Evolutionary conservation across 2,113 vertebrate species (phyloP), one percentile per base, ranked within the genome.

Genomic region (Phylloscopus whistleri): DNA sequence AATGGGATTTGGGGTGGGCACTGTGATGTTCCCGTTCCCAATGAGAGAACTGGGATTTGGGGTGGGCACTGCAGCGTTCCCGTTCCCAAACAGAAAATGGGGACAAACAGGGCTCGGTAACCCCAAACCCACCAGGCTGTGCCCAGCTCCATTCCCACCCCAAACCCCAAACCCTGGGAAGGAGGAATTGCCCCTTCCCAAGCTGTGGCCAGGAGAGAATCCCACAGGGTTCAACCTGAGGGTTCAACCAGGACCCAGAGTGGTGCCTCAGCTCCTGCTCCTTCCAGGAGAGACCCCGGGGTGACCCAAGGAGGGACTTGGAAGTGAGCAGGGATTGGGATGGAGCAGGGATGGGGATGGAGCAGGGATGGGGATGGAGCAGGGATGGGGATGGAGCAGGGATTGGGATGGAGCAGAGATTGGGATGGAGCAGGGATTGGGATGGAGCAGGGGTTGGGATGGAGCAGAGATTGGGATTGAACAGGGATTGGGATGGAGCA

Each of bases 21-120:
- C 8, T 4, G 7, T 0, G 2, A 6, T 2, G 4, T 41, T 63
- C 27, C 60, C 11, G 2, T 41, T 30, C 37, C 58, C 35, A 60
- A 60, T 27, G 4, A 37, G 37, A 41, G 39, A 62, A 62, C 1
- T 7, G 43, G 44, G 44, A 19, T 44, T 44, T 19, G 44, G 44
- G 18, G 44, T 44, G 44, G 18, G 17, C 44, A 44, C 16, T 17
- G 16, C 16, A 17, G 43, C 16, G 43, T 44, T 44, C 43, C 7
- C 7, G 16, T 44, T 44, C 44, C 44, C 44, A 44, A 44, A 44
- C 7, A 18, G 44, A 44, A 15, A 44, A 35, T 14, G 49, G 24
- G 7, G 9, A 28, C 59, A 21, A 53, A 11, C 18, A 53, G 60
- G 31, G 10, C 15, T 30, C 2, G 0, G 76, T 43, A 6, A 53